Evolutionary conservation across 2,888 invertebrate species (phyloP).

Genomic region (Cerceris rybyensis): DNA sequence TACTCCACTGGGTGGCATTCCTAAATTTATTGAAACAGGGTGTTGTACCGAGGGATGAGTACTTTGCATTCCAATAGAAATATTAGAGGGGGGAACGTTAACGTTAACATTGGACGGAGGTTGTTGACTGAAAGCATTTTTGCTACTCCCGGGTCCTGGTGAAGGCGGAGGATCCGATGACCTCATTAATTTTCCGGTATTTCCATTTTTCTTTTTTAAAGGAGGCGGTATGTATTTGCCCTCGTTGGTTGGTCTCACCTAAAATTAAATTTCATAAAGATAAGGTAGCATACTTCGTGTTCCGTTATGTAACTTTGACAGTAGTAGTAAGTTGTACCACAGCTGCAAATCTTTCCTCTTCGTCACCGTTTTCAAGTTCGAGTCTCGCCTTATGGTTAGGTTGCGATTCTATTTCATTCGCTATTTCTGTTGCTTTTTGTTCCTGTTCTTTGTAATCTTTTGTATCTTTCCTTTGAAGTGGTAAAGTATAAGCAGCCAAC

Average conservation of each 20-base stretch:
- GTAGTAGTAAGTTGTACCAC: constrained; percentile 83
- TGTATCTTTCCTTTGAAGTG: constrained; percentile 92
- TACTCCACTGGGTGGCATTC: constrained; percentile 78
- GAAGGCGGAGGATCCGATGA: constrained; percentile 84
- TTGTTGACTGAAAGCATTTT: constrained; percentile 78
- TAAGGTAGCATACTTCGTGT: neutral
- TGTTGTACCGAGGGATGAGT: constrained; percentile 76
- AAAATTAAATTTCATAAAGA: constrained; percentile 26
- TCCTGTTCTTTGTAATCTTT: constrained; percentile 93
- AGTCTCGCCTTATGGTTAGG: constrained; percentile 91
- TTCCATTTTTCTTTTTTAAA: constrained; percentile 89
- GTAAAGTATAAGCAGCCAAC: constrained; percentile 95
- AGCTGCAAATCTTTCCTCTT: constrained; percentile 93
- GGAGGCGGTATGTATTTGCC: constrained; percentile 92
- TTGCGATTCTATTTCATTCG: constrained; percentile 95
- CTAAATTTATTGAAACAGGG: constrained; percentile 77
- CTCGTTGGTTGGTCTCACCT: constrained; percentile 78
- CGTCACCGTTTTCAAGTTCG: constrained; percentile 96
- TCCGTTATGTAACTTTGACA: constrained; percentile 11
- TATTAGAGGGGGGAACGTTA: constrained; percentile 75
- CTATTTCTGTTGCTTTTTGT: constrained; percentile 94
- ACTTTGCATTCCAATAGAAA: constrained; percentile 76
- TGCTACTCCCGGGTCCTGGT: constrained; percentile 76
- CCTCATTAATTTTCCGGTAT: constrained; percentile 86
- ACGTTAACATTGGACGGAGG: constrained; percentile 69